Evolutionary conservation across 2,888 invertebrate genomes (phyloP), one percentile per base, ranked within the genome.

Genomic region (Lydus trimaculatus): DNA sequence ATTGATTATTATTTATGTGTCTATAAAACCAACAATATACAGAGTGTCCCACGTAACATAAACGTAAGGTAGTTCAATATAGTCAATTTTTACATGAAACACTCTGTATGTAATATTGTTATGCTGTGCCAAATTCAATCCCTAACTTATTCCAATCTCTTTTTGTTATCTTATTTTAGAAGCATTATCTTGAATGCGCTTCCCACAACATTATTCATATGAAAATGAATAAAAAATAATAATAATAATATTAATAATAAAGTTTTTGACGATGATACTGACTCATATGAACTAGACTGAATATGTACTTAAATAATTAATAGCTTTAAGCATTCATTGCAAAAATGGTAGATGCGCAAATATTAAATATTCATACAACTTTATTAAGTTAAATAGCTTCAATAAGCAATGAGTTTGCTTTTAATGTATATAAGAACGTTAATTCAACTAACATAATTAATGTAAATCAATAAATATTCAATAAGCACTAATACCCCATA

Each of bases 321-420:
- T 43, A 17, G n/a, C 8, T n/a, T 1, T 6, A 43, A 52, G 48
- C 48, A 2, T 0, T 52, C 11, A 11, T 9, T 9, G 23, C 5
- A 52, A 52, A 52, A 52, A 52, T 52, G 48, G 48, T 23, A 23
- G 20, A 52, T 52, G 48, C 48, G 48, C 48, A 20, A 20, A 52
- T 23, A 23, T 23, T 52, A 23, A 52, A 23, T 52, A 52, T 52
- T 52, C 48, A 43, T 43, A 43, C 11, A 13, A n/a, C 2, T 43
- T 6, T 43, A 43, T 43, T 43, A 43, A 4, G 17, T 17, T 43
- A 8, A 43, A 43, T 43, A 17, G 1, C n/a, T 17, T 43, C 2
- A 43, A 43, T 17, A 43, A 43, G 2, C n/a, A 43, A 43, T 43
- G 17, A 39, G 39, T 39, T 33, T n/a, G n/a, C 39, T 11, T 9